These are phyloP conservation scores for Tachyglossus aculeatus DNA, from an alignment of 2,797 vertebrate genomes.

Conservation along the genomic window DNA sequence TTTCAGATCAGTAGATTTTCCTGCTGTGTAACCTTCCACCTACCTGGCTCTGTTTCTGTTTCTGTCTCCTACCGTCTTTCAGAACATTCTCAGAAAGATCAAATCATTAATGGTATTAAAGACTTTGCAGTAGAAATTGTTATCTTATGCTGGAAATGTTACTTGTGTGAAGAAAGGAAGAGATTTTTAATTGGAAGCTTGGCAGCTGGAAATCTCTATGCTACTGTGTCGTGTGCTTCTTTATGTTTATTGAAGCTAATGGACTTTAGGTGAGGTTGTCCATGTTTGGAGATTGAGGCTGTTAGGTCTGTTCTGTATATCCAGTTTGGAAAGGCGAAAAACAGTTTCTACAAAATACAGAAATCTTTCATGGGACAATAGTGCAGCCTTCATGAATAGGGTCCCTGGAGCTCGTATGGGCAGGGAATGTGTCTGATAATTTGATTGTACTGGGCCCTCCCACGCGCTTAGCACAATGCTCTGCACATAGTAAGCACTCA, in stretches of 20 bases:
- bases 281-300: conserved; percentile 19
- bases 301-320: conserved; percentile 1
- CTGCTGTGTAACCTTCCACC: conserved; percentile 63
- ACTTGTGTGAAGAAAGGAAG: conserved; percentile 50
- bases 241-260: conserved; percentile 43
- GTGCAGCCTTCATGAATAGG: too few species aligned
- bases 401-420: too few species aligned
- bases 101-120: conserved; percentile 68
- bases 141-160: conserved; percentile 49
- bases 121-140: conserved; percentile 46
- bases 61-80: conserved; percentile 39
- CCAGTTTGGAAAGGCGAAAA: conserved; percentile 10
- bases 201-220: conserved; percentile 46
- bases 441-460: too few species aligned
- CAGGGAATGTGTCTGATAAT: too few species aligned
- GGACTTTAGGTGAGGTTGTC: not conserved
- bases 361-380: conserved; percentile 14
- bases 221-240: conserved; percentile 15
- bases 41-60: conserved; percentile 34
- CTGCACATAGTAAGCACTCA: too few species aligned
- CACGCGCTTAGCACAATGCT: too few species aligned
- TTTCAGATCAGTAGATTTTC: conserved; percentile 63
- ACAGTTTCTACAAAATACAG: not conserved
- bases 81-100: conserved; percentile 61
- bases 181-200: conserved; percentile 61